These are phyloP conservation scores for Periplaneta americana DNA, from an alignment of 1,140 invertebrate species.

Conservation along the genomic window DNA sequence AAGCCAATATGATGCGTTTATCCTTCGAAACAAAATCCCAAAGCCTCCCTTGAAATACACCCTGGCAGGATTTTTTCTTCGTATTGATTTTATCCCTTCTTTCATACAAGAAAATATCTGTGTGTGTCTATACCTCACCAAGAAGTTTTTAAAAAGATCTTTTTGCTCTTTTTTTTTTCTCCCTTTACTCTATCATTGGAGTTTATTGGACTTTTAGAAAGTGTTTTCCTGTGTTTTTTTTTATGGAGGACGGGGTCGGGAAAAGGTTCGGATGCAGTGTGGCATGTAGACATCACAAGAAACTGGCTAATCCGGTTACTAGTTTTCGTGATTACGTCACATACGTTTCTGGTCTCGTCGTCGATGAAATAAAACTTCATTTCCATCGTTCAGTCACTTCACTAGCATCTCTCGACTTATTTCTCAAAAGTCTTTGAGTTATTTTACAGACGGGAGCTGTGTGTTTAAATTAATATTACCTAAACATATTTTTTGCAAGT, in stretches of 20 bases:
- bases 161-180: background rate
- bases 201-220: background rate
- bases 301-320: background rate
- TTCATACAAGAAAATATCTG: background rate
- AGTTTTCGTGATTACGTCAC: background rate
- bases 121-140: background rate
- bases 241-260: background rate
- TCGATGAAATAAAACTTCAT: background rate
- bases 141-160: background rate
- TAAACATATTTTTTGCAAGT: too few relatives aligned
- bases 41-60: background rate
- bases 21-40: background rate
- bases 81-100: background rate
- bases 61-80: background rate
- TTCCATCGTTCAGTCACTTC: too few relatives aligned
- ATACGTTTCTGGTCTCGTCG: background rate
- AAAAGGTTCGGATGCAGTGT: background rate
- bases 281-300: background rate
- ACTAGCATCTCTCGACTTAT: background rate
- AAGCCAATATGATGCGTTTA: background rate
- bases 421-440: background rate
- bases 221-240: background rate
- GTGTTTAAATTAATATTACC: too few relatives aligned
- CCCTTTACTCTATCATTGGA: background rate
- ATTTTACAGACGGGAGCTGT: too few relatives aligned